These are phyloP conservation scores for Esox niger DNA, from an alignment of 2,113 vertebrate genomes.

Conservation along the genomic window DNA sequence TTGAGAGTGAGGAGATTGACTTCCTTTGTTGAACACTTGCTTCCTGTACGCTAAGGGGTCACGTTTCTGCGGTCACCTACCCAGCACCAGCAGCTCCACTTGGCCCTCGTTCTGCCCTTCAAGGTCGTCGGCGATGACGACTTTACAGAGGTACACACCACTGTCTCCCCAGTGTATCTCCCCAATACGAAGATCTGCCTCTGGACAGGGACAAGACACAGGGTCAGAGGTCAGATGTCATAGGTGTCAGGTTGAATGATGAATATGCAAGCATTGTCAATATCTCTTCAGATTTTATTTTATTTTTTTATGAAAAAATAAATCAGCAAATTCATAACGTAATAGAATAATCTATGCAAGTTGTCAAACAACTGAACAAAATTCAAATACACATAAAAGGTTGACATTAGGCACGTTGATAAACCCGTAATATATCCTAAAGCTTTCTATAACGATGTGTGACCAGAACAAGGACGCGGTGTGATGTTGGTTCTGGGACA, in stretches of 20 bases:
- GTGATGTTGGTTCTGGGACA: too few relatives aligned
- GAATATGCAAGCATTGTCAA: too few relatives aligned
- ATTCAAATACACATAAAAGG: too few relatives aligned
- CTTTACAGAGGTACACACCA: conserved; percentile 92
- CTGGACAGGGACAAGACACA: conserved; percentile 63
- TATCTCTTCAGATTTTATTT: too few relatives aligned
- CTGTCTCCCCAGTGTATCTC: conserved; percentile 97
- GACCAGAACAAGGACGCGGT: background rate
- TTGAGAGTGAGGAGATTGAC: background rate
- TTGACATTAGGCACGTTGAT: background rate
- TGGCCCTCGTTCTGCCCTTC: conserved; percentile 91
- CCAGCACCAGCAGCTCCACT: conserved; percentile 89
- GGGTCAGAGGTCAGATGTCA: conserved; percentile 4
- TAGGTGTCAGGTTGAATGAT: too few relatives aligned
- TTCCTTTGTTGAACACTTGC: background rate
- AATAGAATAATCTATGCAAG: too few relatives aligned
- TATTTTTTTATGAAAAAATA: too few relatives aligned
- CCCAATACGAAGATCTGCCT: conserved; percentile 91
- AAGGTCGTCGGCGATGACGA: conserved; percentile 88
- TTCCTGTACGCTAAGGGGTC: conserved; percentile 1
- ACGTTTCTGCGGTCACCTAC: conserved; percentile 65
- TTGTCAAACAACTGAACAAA: too few relatives aligned
- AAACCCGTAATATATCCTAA: background rate
- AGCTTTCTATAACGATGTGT: background rate
- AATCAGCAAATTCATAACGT: too few relatives aligned